Evolutionary conservation across 2,888 invertebrate genomes (phyloP).

Genomic region (Blastobasis lacticolella): DNA sequence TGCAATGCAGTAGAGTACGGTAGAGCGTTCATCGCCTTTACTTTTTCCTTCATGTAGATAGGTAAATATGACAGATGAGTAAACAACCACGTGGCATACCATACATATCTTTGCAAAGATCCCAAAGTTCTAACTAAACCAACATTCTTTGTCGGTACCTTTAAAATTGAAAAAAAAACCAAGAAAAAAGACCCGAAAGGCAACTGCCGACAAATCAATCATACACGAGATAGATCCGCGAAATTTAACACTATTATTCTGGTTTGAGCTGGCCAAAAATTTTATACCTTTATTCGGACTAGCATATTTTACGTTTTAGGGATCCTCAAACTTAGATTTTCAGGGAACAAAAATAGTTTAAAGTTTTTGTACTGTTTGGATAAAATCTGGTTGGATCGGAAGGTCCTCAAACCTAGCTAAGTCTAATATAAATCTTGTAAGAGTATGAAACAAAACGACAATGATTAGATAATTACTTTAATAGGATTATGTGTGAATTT

Average conservation of each 20-base stretch:
- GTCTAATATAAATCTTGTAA: too few relatives aligned
- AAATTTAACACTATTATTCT: slow-evolving; percentile 68
- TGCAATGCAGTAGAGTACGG: too few relatives aligned
- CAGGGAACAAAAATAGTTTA: too few relatives aligned
- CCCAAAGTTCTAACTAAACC: neutral
- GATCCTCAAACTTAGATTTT: too few relatives aligned
- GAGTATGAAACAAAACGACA: too few relatives aligned
- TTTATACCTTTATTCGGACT: slow-evolving; percentile 54
- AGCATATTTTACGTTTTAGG: too few relatives aligned
- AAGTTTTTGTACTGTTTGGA: too few relatives aligned
- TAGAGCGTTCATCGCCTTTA: neutral
- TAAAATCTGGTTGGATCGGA: too few relatives aligned
- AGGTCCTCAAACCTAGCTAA: too few relatives aligned
- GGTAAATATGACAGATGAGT: neutral
- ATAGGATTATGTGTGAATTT: too few relatives aligned
- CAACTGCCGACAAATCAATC: slow-evolving; percentile 58
- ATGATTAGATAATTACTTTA: too few relatives aligned
- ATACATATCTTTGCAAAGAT: neutral
- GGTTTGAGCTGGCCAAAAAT: slow-evolving; percentile 41
- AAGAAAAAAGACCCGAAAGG: slow-evolving; percentile 26
- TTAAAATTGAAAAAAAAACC: neutral
- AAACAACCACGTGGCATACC: neutral
- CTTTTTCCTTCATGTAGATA: neutral
- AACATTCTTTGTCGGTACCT: too few relatives aligned
- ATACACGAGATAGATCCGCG: slow-evolving; percentile 53